phyloP scores from a whole-genome alignment of 1,140 invertebrate genomes.

The Dermatophagoides farinae region DNA sequence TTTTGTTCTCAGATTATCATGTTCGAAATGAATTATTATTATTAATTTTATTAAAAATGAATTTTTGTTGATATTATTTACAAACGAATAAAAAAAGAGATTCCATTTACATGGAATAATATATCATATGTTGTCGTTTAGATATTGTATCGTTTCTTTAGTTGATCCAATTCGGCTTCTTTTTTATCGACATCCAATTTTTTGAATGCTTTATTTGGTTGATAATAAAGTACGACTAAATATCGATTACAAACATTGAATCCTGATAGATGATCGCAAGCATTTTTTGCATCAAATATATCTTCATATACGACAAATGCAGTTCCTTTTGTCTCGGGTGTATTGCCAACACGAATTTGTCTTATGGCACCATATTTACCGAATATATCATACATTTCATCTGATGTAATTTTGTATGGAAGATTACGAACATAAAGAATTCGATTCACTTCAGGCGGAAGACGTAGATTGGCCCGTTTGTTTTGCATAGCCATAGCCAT shows the following conservation, averaged over 20 bases:
- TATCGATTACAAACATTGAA: conserved; percentile 99
- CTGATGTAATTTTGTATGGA: conserved; percentile 98
- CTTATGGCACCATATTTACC: conserved; percentile 98
- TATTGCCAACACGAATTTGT: conserved; percentile 96
- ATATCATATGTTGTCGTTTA: neutral
- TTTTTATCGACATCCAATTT: conserved; percentile 90
- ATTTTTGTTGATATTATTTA: neutral
- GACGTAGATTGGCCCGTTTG: conserved; percentile 33
- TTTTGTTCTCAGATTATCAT: too few relatives aligned
- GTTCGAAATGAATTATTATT: neutral
- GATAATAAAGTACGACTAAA: conserved; percentile 90
- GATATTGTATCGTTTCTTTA: conserved; percentile 72
- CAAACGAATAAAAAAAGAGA: too few relatives aligned
- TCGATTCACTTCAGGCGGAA: conserved; percentile 95
- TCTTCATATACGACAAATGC: conserved; percentile 99
- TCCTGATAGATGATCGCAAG: conserved; percentile 93
- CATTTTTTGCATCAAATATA: conserved; percentile 99
- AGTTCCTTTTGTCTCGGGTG: conserved; percentile 87
- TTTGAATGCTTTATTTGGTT: conserved; percentile 62
- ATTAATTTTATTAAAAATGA: neutral
- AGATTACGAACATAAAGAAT: conserved; percentile 91
- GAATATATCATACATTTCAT: conserved; percentile 99
- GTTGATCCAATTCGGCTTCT: conserved; percentile 82
- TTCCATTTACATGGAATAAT: too few relatives aligned
- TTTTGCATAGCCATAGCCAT: conserved; percentile 6